Evolutionary conservation across 2,888 invertebrate genomes (phyloP).

Genomic region (Epinotia demarniana): DNA sequence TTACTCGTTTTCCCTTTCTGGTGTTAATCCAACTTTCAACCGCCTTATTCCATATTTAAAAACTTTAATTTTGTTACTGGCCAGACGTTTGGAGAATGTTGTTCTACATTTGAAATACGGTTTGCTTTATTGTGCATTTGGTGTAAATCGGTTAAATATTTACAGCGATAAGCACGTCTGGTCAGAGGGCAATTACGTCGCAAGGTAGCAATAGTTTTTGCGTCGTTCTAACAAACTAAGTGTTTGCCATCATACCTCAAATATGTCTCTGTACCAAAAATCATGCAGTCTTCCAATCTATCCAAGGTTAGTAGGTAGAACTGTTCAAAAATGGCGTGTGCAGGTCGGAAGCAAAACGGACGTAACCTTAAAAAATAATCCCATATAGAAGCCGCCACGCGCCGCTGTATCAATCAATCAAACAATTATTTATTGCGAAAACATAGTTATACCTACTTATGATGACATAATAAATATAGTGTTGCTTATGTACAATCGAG

Average conservation of each 20-base stretch:
- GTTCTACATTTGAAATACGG: slow-evolving; percentile 1
- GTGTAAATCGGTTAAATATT: slow-evolving; percentile 37
- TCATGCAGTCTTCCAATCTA: not conserved
- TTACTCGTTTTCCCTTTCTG: slow-evolving; percentile 51
- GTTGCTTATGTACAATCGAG: no score
- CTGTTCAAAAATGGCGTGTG: not conserved
- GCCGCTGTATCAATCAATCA: no score
- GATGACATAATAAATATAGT: no score
- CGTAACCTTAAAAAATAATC: no score
- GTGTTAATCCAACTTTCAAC: slow-evolving; percentile 51
- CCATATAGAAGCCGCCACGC: no score
- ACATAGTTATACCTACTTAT: no score
- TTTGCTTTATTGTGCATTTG: slow-evolving; percentile 37
- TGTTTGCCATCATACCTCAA: not conserved
- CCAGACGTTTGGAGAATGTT: not conserved
- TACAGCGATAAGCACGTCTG: not conserved
- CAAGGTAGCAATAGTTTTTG: not conserved
- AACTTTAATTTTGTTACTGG: slow-evolving; percentile 3
- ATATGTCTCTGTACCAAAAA: not conserved
- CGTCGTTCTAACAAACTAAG: not conserved
- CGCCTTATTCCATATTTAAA: slow-evolving; percentile 11
- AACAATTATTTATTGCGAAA: no score
- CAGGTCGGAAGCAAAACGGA: not conserved
- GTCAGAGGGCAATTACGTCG: not conserved
- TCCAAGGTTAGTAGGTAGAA: not conserved